Base-by-base conservation (phyloP, 2,797 vertebrate genomes). In the Petrocephalus schoutedeni region DNA sequence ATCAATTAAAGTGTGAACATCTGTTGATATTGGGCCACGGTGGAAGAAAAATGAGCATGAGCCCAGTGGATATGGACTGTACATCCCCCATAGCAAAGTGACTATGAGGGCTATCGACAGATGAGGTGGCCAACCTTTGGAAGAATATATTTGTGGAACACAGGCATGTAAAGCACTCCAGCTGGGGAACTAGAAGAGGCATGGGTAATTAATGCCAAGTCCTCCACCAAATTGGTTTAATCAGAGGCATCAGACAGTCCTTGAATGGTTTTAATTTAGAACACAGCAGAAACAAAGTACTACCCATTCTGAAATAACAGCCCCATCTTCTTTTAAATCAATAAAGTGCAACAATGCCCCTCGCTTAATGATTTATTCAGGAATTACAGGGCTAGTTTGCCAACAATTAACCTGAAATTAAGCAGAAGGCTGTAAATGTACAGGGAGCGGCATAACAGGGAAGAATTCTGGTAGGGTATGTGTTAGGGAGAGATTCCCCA, bases 381-480 rank as follows among this genome's bases (percentile, higher is more conserved):
- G 77, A 88, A 67, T 28, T 32, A 53, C 58, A 88, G 87, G 56
- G 36, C 19, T 59, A 64, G 80, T 85, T 85, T 53, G 45, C 41
- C 82, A 88, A 80, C 87, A 88, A 85, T 88, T 88, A 88, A 85
- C 87, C 87, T 85, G 58, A 88, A 88, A 88, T 88, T 88, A 88
- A 85, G 83, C 45, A 49, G 80, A 88, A 85, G 58, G 51, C 80
- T n/a, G 59, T 82, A 28, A 28, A 28, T 88, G 28, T 84, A 41
- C 53, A 16, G 45, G 85, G 80, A 84, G 58, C 49, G 53, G 23
- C 10, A 21, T 19, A 23, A n/a, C 80, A 54, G 21, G 49, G 59
- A 61, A 67, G 57, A 82, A 85, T 83, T 10, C n/a, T 77, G 57
- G 3, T 28, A 7, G 5, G 8, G 36, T 51, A 16, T 4, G 8